Percentiles rank a stretch among this genome's conserved stretches.
Conservation (phyloP, 2,113 vertebrate species). For the Podarcis cretensis region DNA sequence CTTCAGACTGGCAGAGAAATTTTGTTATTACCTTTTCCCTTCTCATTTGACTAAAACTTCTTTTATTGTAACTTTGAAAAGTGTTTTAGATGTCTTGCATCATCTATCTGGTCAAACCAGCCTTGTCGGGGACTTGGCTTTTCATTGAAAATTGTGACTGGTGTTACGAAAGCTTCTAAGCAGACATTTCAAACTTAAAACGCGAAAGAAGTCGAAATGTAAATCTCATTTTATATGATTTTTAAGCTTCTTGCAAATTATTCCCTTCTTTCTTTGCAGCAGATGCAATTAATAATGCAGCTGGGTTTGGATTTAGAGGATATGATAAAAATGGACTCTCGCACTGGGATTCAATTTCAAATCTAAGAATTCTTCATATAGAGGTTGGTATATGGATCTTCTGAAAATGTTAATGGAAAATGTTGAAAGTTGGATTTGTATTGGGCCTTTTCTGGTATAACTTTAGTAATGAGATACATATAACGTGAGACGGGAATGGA, state of each 20-base stretch:
- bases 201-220: neutral
- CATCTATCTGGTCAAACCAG: neutral
- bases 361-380: constrained; percentile 93
- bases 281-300: constrained; percentile 98
- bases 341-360: constrained; percentile 93
- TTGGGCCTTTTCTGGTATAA: neutral
- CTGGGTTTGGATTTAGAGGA: constrained; percentile 96
- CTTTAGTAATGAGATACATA: fast-evolving
- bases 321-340: constrained; percentile 90
- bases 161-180: neutral
- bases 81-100: neutral
- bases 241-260: neutral
- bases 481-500: neutral
- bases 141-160: neutral
- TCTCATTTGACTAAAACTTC: neutral
- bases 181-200: neutral
- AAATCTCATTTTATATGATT: neutral
- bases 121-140: neutral
- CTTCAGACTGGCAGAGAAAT: neutral
- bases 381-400: constrained; percentile 83
- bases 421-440: neutral
- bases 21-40: neutral
- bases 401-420: neutral
- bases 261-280: constrained; percentile 77
- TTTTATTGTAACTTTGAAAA: neutral